phyloP scores from a whole-genome alignment of 2,888 invertebrate genomes.

The Idaea aversata region DNA sequence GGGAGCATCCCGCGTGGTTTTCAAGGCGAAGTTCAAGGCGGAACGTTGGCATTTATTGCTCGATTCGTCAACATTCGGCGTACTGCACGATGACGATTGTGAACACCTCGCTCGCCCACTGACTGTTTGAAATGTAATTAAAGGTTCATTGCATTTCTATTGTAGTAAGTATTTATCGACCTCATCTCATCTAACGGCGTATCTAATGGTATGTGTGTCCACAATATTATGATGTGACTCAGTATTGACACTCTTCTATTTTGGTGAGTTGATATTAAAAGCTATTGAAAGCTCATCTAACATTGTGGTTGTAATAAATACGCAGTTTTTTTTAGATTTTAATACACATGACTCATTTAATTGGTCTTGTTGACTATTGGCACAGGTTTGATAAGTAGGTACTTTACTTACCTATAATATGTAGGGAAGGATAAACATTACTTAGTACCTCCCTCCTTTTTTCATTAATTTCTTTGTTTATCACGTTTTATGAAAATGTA shows the following conservation, averaged over 20 bases:
- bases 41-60: conserved; percentile 74
- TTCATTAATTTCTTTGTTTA: too few relatives aligned
- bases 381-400: too few relatives aligned
- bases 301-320: not conserved
- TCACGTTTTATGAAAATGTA: too few relatives aligned
- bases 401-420: too few relatives aligned
- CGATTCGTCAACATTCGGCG: conserved; percentile 65
- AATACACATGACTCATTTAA: too few relatives aligned
- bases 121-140: conserved; percentile 21
- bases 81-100: conserved; percentile 21
- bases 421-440: too few relatives aligned
- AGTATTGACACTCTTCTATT: not conserved
- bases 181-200: conserved; percentile 22
- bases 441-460: too few relatives aligned
- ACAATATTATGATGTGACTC: not conserved
- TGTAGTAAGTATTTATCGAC: conserved; percentile 12
- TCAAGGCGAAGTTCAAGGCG: conserved; percentile 75
- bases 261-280: not conserved
- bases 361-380: too few relatives aligned
- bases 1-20: conserved; percentile 56
- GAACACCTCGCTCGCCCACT: conserved; percentile 28
- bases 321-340: not conserved
- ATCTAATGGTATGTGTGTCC: not conserved
- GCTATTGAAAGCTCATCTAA: not conserved
- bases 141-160: conserved; percentile 29